These are phyloP conservation scores for human DNA, from an alignment of 2,113 vertebrate species.

Conservation along the genomic window GRCh38 chr15:41921501-41922000, in stretches of 20 bases:
- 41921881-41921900: neutral
- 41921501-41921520: neutral
- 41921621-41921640: neutral
- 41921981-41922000: neutral
- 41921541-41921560: rapidly evolving
- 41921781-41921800: no score
- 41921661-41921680: neutral
- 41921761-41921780: neutral
- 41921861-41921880: neutral
- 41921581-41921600: neutral
- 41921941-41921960: neutral
- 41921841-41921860: neutral
- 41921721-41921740: neutral
- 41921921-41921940: neutral
- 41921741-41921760: neutral
- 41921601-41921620: neutral
- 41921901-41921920: neutral
- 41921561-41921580: neutral
- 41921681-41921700: neutral
- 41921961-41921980: neutral
- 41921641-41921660: neutral
- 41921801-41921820: neutral
- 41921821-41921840: neutral
- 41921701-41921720: neutral
- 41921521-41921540: neutral